phyloP scores from a whole-genome alignment of 2,113 vertebrate genomes.

The Pseudorhombus dupliciocellatus region DNA sequence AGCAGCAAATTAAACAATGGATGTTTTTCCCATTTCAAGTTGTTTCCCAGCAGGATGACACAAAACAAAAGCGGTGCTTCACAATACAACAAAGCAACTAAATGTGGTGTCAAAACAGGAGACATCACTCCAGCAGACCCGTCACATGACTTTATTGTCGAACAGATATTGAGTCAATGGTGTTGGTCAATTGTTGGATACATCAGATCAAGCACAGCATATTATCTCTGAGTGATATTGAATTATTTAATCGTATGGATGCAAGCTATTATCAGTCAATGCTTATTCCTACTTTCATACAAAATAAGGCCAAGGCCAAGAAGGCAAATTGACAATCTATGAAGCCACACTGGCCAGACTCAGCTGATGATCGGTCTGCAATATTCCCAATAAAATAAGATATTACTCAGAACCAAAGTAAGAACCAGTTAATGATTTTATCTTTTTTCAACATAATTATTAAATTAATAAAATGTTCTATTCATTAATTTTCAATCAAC shows the following conservation, averaged over 20 bases:
- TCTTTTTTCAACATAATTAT: background rate
- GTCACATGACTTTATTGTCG: no score
- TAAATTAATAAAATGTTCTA: background rate
- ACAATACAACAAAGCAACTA: conserved; percentile 18
- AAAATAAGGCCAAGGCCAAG: background rate
- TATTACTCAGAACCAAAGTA: background rate
- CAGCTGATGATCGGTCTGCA: background rate
- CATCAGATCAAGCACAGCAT: conserved; percentile 4
- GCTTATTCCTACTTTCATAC: background rate
- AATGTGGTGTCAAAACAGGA: conserved; percentile 19
- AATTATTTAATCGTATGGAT: background rate
- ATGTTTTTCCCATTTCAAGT: conserved; percentile 27
- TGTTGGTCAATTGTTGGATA: conserved; percentile 23
- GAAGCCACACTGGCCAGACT: background rate
- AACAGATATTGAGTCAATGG: conserved; percentile 13
- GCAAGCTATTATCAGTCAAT: background rate
- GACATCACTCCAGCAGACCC: background rate
- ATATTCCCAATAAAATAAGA: background rate
- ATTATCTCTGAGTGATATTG: background rate
- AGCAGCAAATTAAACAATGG: conserved; percentile 28
- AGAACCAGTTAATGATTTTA: background rate
- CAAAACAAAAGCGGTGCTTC: conserved; percentile 14
- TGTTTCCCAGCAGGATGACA: conserved; percentile 34
- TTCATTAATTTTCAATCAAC: background rate
- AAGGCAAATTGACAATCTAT: background rate